A percentile compares a stretch with the other conserved stretches of the same genome.
Evolutionary conservation across 2,888 invertebrate species (phyloP).

Genomic region (Seira ritae): DNA sequence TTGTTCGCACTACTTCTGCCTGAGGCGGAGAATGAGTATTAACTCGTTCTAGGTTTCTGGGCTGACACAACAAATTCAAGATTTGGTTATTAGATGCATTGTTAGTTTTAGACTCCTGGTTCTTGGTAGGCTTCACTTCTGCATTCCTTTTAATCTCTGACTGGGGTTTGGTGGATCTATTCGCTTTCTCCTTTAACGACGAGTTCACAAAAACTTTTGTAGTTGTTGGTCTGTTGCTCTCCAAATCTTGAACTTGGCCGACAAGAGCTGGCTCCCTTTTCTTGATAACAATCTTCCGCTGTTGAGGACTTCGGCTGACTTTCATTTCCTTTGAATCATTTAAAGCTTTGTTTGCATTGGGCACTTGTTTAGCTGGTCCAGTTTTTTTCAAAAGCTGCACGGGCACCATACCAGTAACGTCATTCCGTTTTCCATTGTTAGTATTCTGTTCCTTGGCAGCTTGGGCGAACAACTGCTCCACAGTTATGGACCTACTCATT

Average conservation of each 20-base stretch:
- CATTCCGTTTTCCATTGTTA: background rate
- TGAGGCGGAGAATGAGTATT: too few relatives aligned
- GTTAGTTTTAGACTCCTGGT: background rate
- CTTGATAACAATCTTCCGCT: background rate
- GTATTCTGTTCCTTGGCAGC: constrained; percentile 23
- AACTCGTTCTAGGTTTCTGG: constrained; percentile 47
- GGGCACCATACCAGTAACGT: background rate
- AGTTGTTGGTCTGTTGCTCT: constrained; percentile 12
- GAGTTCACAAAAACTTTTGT: constrained; percentile 46
- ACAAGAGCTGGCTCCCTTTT: constrained; percentile 47
- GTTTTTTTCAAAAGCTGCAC: constrained; percentile 19
- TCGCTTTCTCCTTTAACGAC: constrained; percentile 15
- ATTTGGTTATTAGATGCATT: constrained; percentile 12
- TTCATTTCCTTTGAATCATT: background rate
- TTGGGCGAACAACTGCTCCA: constrained; percentile 52
- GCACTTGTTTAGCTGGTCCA: background rate
- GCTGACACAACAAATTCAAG: constrained; percentile 49
- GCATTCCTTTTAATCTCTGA: constrained; percentile 1
- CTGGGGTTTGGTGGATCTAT: background rate
- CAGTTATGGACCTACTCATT: constrained; percentile 47
- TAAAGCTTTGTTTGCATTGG: background rate
- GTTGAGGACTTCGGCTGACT: background rate
- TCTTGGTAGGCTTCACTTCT: background rate
- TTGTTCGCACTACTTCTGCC: background rate
- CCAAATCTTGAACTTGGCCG: constrained; percentile 8